phyloP scores from a whole-genome alignment of 2,113 vertebrate species.

The Glareola pratincola region DNA sequence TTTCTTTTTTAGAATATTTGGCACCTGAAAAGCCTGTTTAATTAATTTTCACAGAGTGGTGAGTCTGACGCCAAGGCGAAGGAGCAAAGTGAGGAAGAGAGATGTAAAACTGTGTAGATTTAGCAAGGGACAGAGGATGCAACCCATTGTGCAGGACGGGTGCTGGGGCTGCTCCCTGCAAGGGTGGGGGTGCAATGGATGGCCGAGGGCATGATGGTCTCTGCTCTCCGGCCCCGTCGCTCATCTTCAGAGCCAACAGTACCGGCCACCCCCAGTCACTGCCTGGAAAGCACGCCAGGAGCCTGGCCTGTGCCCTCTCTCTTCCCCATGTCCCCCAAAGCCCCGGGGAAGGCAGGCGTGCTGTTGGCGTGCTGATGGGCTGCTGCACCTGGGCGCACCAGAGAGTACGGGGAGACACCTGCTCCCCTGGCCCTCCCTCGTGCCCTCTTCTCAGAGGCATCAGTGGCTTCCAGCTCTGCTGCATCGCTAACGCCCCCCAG shows the following conservation, averaged over 20 bases:
- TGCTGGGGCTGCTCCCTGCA: not conserved
- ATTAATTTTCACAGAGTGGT: conserved; percentile 36
- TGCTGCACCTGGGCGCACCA: not conserved
- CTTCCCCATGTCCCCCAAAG: not conserved
- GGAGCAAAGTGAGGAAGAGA: not conserved
- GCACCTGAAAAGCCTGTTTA: not conserved
- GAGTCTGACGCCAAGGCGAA: not conserved
- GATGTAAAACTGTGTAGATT: accelerated
- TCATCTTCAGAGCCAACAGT: not conserved
- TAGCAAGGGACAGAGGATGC: not conserved
- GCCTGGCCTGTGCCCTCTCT: not conserved
- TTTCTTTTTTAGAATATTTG: not conserved
- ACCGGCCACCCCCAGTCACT: too few relatives aligned
- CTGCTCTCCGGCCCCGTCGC: not conserved
- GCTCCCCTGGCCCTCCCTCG: not conserved
- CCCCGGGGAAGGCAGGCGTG: not conserved
- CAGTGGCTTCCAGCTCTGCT: not conserved
- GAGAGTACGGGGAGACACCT: not conserved
- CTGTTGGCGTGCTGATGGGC: accelerated
- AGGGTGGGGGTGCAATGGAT: not conserved
- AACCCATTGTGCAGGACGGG: not conserved
- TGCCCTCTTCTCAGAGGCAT: not conserved
- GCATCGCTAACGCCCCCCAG: not conserved
- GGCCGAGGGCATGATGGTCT: accelerated
- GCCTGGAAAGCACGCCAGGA: not conserved